Evolutionary conservation across 2,888 invertebrate genomes (phyloP), one percentile per base, ranked within the genome.

Genomic region (Dynastes grantii): DNA sequence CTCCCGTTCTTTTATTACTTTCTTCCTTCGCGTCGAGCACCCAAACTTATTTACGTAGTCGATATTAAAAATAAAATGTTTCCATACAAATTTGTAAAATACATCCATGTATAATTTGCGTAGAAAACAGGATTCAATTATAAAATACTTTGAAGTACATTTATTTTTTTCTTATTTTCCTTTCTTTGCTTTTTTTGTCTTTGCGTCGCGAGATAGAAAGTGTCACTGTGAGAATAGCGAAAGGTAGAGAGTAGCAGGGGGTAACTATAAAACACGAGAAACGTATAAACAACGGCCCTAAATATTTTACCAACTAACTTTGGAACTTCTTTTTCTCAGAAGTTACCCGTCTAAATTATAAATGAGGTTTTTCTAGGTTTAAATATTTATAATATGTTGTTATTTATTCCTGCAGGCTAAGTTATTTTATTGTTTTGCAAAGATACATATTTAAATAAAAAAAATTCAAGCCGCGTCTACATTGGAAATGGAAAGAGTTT

Each of bases 271-370:
- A 55, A 71, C 58, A 75, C 40, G 61, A 37, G 58, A 32, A 75
- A 55, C 61, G 75, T 61, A 75, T 61, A 75, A 75, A 75, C 75
- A 75, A 58, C 61, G 16, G 3, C 61, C 45, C 45, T 75, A 75
- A 58, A 75, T 75, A 58, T 75, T 75, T 75, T 37, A 75, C 32
- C 75, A 51, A 37, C 58, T 22, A 75, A 75, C 37, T 75, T 75
- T 32, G 58, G 22, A 55, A 61, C 45, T 55, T 73, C 37, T 55
- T 37, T 75, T 61, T 40, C 27, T 75, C 11, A 45, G 55, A 22
- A 32, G 37, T 22, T 16, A 37, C 58, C 16, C 55, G 37, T 13
- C 29, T 75, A 27, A 75, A 61, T 61, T 75, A 75, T 75, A 75
- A 75, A 75, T 61, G 55, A 75, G 37, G 27, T 51, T 75, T 40